Evolutionary conservation across 2,113 vertebrate species (phyloP).

Genomic region (Rhineura floridana): DNA sequence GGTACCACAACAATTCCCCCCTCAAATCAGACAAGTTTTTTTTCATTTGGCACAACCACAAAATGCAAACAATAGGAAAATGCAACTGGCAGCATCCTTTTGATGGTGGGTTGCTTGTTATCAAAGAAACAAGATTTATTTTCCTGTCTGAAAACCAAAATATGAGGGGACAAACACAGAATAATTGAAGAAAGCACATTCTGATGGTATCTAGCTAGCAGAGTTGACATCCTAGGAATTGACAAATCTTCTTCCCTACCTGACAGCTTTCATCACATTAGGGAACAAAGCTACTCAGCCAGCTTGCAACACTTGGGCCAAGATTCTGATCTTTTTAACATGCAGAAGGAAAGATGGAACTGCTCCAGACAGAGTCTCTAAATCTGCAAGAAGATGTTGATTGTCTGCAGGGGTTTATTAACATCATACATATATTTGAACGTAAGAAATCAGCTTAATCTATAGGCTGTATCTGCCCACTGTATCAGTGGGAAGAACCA

Average conservation of each 20-base stretch:
- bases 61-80: slow-evolving; percentile 36
- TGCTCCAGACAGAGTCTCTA: slow-evolving; percentile 30
- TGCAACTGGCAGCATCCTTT: neutral
- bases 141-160: slow-evolving; percentile 55
- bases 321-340: slow-evolving; percentile 47
- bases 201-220: slow-evolving; percentile 29
- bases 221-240: neutral
- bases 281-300: slow-evolving; percentile 39
- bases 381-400: slow-evolving; percentile 27
- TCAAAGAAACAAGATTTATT: slow-evolving; percentile 45
- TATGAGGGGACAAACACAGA: slow-evolving; percentile 41
- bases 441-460: neutral
- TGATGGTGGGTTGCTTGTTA: slow-evolving; percentile 39
- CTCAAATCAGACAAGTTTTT: neutral
- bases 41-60: neutral
- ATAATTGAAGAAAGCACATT: slow-evolving; percentile 54
- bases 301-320: slow-evolving; percentile 18
- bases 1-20: slow-evolving; percentile 8
- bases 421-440: slow-evolving; percentile 24
- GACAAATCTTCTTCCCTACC: slow-evolving; percentile 53
- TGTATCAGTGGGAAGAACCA: neutral
- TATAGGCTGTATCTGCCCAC: neutral
- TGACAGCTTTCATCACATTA: slow-evolving; percentile 51
- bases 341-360: neutral
- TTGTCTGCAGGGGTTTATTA: neutral